Conservation (phyloP, 2,888 invertebrate species). For the Ptychoptera albimana region DNA sequence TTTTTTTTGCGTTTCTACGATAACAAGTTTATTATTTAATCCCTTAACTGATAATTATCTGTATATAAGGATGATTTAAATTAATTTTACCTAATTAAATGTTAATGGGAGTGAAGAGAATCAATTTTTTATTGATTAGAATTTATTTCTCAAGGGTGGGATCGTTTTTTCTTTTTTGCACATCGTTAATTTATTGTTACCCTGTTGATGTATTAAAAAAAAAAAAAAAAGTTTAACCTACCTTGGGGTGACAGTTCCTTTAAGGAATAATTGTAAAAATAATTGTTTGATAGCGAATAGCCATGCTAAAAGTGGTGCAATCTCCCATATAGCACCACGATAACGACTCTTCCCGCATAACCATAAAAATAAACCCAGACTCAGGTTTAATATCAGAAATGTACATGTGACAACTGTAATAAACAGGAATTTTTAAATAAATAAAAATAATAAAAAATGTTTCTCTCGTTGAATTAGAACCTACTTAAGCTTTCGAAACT, state of each 20-base stretch:
- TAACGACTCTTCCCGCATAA: slow-evolving; percentile 22
- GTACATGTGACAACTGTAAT: slow-evolving; percentile 23
- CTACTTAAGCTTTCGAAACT: slow-evolving; percentile 24
- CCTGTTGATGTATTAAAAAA: neutral
- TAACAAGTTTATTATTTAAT: too few species aligned
- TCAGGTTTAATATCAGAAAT: slow-evolving; percentile 26
- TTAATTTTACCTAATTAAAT: too few species aligned
- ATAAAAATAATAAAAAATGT: neutral
- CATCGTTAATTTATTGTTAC: too few species aligned
- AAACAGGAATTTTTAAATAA: neutral
- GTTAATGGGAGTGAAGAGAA: too few species aligned
- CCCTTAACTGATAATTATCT: too few species aligned
- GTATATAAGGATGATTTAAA: too few species aligned
- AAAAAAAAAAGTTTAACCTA: slow-evolving; percentile 12
- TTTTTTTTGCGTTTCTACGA: too few species aligned
- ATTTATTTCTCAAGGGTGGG: too few species aligned
- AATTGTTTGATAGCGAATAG: slow-evolving; percentile 42
- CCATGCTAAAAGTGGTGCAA: slow-evolving; percentile 44
- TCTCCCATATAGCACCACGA: slow-evolving; percentile 27
- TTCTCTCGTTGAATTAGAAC: slow-evolving; percentile 12
- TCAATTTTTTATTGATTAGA: too few species aligned
- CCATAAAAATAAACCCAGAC: slow-evolving; percentile 17
- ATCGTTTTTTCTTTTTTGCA: too few species aligned
- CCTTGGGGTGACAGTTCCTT: slow-evolving; percentile 32
- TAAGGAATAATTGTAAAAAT: slow-evolving; percentile 42